Base-by-base conservation (phyloP, 1,140 invertebrate genomes). In the Pseudomyrmex dendroicus region DNA sequence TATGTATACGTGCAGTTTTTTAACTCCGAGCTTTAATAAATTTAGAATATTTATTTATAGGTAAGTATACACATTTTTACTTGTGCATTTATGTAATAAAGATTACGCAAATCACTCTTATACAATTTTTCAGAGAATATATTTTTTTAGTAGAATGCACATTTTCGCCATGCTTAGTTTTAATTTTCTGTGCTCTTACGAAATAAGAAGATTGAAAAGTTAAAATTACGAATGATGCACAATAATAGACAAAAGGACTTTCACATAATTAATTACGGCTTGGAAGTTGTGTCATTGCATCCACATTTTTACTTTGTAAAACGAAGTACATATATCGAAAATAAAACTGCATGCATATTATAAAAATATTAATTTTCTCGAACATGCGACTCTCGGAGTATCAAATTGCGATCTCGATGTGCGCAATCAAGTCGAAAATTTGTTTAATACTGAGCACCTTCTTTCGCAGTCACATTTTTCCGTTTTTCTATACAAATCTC, bases 391-490 rank as follows among this genome's bases (percentile, higher is more conserved):
- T 46, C 12, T 2, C 2, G 10, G 15, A 7, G 4, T n/a, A 46
- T 8, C 13, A 35, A 25, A 22, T 48, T 1, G 35, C 35, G 35
- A 7, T 35, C 5, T 35, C 0, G 35, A 5, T 35, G 35, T 57
- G 66, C n/a, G 62, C 64, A 63, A 78, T 83, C 68, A 63, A 78
- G 56, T 85, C 70, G 73, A 15, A 56, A 5, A 83, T 54, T 63
- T 54, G 83, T 82, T 78, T 73, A 22, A 72, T 72, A 35, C 10
- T 62, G 52, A 87, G 73, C 78, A 86, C 46, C 85, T 74, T 35
- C 35, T 56, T 52, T 57, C n/a, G 22, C 86, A 57, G 0, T 35
- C 35, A 84, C 82, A 87, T 86, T 87, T 87, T 73, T 84, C 68
- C 25, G 52, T 68, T 87, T 86, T 56, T 73, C 67, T 35, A 7